These are phyloP conservation scores for Allacma fusca DNA, from an alignment of 2,888 invertebrate species.

Conservation along the genomic window DNA sequence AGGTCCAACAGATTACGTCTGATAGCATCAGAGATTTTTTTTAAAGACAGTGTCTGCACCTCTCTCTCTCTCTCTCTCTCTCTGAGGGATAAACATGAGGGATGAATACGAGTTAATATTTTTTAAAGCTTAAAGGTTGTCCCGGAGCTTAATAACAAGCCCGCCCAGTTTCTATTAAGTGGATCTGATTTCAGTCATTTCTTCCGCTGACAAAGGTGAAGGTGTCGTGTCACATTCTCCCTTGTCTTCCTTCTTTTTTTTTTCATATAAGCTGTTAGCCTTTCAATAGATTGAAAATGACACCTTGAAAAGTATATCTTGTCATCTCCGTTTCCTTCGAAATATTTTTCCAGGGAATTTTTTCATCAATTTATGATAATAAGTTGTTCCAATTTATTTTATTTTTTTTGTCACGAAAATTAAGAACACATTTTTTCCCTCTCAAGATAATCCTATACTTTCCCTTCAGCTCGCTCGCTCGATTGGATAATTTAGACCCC, in stretches of 20 bases:
- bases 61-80: too few relatives aligned
- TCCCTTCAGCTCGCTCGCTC: too few relatives aligned
- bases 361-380: too few relatives aligned
- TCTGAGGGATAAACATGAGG: neutral
- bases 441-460: too few relatives aligned
- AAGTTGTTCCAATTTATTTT: too few relatives aligned
- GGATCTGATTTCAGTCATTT: constrained; percentile 32
- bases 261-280: neutral
- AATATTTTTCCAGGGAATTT: too few relatives aligned
- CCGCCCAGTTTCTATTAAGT: constrained; percentile 33
- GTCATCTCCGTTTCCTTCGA: too few relatives aligned
- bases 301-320: constrained; percentile 21
- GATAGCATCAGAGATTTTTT: constrained; percentile 4
- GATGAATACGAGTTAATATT: neutral
- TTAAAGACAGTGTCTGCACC: neutral
- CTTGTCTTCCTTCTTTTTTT: constrained; percentile 20
- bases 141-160: constrained; percentile 3
- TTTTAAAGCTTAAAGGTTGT: neutral
- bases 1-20: constrained; percentile 2
- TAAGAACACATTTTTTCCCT: too few relatives aligned
- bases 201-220: neutral
- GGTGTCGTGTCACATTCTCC: constrained; percentile 26
- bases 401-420: too few relatives aligned
- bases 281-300: constrained; percentile 29
- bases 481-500: too few relatives aligned